Evolutionary conservation across 1,140 invertebrate genomes (phyloP), one percentile per base, ranked within the genome.

Genomic region (Orussus abietinus): DNA sequence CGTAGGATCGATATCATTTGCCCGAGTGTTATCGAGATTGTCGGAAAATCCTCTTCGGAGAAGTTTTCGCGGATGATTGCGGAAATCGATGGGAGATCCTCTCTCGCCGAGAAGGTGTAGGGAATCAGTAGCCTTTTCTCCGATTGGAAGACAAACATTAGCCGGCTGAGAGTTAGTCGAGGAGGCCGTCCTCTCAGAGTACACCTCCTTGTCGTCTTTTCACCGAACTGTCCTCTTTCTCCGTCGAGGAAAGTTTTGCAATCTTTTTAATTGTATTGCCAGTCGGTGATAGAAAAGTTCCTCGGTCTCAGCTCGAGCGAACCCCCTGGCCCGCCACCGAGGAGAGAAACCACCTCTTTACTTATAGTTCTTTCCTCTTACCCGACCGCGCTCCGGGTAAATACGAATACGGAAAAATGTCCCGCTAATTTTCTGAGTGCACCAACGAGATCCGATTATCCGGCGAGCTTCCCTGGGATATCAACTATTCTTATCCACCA

Each of bases 191-290:
- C 56, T 56, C 37, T 41, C 19, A 35, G 43, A 41, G 45, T 37
- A 31, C n/a, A n/a, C n/a, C n/a, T n/a, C n/a, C n/a, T n/a, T n/a
- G n/a, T n/a, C n/a, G n/a, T n/a, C n/a, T n/a, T n/a, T n/a, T n/a
- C n/a, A n/a, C n/a, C n/a, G n/a, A n/a, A n/a, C n/a, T n/a, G n/a
- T n/a, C n/a, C n/a, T n/a, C n/a, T n/a, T n/a, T n/a, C n/a, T 36
- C n/a, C 22, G 12, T 11, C 48, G 22, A 22, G 29, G 38, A 41
- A 62, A 66, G 55, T 65, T 66, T 53, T 34, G 51, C 61, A 66
- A 66, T 65, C 62, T 65, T 66, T 66, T 65, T 66, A 66, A 66
- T 65, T 66, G 64, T 61, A 62, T 65, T 64, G 62, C 50, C 48
- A 39, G 45, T n/a, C 45, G 49, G 43, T 55, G 62, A 66, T 62